phyloP scores from a whole-genome alignment of 1,140 invertebrate species.

The Ridgeia piscesae region DNA sequence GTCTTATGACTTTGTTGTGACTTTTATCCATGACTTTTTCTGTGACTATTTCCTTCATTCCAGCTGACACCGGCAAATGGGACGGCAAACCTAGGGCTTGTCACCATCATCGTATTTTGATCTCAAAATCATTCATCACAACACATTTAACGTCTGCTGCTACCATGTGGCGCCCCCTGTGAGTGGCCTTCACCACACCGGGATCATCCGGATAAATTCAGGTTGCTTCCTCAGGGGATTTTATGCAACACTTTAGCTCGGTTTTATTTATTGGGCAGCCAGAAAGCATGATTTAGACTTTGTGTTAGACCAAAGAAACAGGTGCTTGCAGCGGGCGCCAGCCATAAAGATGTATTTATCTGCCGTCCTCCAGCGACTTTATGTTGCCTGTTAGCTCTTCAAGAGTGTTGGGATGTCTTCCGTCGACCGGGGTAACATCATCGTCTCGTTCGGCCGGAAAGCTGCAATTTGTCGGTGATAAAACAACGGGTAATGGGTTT shows the following conservation, averaged over 20 bases:
- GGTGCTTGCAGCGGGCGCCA: background rate
- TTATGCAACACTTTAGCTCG: background rate
- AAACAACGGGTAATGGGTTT: background rate
- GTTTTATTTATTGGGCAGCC: background rate
- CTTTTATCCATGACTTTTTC: no score
- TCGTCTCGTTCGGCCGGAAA: background rate
- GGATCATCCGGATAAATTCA: background rate
- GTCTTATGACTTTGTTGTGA: no score
- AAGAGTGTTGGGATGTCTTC: background rate
- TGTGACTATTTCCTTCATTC: no score
- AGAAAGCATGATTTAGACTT: background rate
- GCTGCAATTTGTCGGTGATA: background rate
- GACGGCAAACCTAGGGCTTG: no score
- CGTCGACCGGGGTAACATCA: background rate
- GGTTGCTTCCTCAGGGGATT: background rate
- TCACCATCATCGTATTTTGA: no score
- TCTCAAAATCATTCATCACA: no score
- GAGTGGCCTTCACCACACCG: no score
- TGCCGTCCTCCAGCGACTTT: background rate
- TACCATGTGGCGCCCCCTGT: no score
- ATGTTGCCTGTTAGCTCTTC: background rate
- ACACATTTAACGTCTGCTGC: no score
- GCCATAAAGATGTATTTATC: conserved; percentile 1
- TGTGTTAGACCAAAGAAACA: background rate
- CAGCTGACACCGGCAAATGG: no score